Percentiles rank a stretch among this genome's conserved stretches.
Evolutionary conservation across 2,888 invertebrate species (phyloP).

Genomic region (Caenorhabditis sulstoni): DNA sequence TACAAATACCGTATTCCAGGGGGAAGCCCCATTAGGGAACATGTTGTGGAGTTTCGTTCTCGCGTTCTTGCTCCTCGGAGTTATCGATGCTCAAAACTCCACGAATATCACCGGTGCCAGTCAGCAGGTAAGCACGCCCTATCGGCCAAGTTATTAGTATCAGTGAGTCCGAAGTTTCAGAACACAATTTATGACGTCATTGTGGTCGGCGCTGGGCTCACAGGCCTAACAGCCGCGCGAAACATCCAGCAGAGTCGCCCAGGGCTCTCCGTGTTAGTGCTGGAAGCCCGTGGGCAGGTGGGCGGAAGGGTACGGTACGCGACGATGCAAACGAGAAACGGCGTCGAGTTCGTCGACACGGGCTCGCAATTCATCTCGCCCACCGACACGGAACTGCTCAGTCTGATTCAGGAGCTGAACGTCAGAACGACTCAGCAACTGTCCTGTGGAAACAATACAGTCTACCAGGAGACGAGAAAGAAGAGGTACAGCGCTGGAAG

Average conservation of each 20-base stretch:
- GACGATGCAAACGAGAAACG: constrained; percentile 66
- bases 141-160: too few relatives aligned
- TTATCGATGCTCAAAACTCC: constrained; percentile 6
- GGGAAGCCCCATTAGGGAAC: too few relatives aligned
- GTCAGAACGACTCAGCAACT: constrained; percentile 50
- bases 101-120: constrained; percentile 19
- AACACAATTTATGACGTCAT: constrained; percentile 74
- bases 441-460: constrained; percentile 60
- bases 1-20: constrained; percentile 20
- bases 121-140: constrained; percentile 22
- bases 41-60: constrained; percentile 1
- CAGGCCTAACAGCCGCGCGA: constrained; percentile 80
- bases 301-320: constrained; percentile 67
- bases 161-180: background rate
- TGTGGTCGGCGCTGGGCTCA: constrained; percentile 80
- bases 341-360: constrained; percentile 65
- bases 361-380: constrained; percentile 69
- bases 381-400: constrained; percentile 58
- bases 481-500: constrained; percentile 28
- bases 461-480: constrained; percentile 52
- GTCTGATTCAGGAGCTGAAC: constrained; percentile 57
- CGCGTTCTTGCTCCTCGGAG: constrained; percentile 6
- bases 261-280: constrained; percentile 52
- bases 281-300: constrained; percentile 65
- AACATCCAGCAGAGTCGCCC: constrained; percentile 65